phyloP scores from a whole-genome alignment of 1,140 invertebrate species.

The Nautilus pompilius region DNA sequence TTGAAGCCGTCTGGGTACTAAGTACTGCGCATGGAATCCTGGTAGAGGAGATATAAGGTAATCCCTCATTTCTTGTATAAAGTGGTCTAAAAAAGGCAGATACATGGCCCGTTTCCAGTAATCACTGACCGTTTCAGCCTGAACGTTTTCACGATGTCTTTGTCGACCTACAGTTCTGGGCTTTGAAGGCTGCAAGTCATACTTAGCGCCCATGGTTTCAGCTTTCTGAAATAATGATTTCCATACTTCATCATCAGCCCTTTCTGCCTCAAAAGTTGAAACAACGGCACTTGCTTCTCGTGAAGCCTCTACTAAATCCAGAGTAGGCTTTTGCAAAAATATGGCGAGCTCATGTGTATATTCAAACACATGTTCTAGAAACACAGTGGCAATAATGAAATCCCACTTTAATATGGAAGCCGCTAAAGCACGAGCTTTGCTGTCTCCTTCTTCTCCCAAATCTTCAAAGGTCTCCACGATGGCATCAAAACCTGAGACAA shows the following conservation, averaged over 20 bases:
- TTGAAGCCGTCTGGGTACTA: slow-evolving; percentile 4
- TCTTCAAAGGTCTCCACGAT: too few species aligned
- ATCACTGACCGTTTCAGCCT: not conserved
- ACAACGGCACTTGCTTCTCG: not conserved
- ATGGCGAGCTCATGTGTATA: too few species aligned
- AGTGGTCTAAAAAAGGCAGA: slow-evolving; percentile 5
- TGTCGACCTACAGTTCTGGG: slow-evolving; percentile 4
- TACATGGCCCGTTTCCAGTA: slow-evolving; percentile 6
- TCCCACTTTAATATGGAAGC: too few species aligned
- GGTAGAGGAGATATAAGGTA: not conserved
- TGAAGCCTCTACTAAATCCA: slow-evolving; percentile 5
- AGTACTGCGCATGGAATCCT: slow-evolving; percentile 4
- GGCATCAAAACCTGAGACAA: too few species aligned
- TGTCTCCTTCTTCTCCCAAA: too few species aligned
- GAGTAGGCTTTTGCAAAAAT: slow-evolving; percentile 3
- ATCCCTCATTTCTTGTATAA: slow-evolving; percentile 1
- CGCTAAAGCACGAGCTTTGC: too few species aligned
- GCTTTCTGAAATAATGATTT: slow-evolving; percentile 2
- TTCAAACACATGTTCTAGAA: too few species aligned
- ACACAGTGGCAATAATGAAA: too few species aligned
- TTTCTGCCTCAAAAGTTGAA: not conserved
- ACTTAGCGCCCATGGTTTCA: not conserved
- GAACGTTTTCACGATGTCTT: slow-evolving; percentile 2
- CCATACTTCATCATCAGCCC: not conserved
- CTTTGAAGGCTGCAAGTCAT: slow-evolving; percentile 5